Evolutionary conservation across 2,797 vertebrate species (phyloP).

Genomic region (Moxostoma hubbsi): DNA sequence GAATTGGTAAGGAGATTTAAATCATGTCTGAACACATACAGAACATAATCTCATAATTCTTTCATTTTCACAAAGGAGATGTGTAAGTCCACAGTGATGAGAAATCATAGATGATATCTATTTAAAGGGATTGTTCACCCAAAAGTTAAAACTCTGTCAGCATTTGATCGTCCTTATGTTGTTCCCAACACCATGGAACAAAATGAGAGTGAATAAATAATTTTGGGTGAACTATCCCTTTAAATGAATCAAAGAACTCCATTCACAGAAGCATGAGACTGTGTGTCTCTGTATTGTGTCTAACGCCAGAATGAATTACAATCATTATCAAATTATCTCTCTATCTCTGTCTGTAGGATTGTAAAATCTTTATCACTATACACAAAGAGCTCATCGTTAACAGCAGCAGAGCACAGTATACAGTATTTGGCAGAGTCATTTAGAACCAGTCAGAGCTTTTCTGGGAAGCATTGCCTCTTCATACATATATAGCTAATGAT

Average conservation of each 20-base stretch:
- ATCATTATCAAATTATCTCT: conserved; percentile 11
- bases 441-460: conserved; percentile 34
- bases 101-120: too few relatives aligned
- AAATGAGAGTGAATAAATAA: too few relatives aligned
- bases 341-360: conserved; percentile 6
- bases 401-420: background rate
- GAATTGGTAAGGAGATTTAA: conserved; percentile 55
- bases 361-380: conserved; percentile 3
- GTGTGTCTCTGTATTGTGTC: background rate
- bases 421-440: background rate
- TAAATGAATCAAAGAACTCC: background rate
- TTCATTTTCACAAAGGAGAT: too few relatives aligned
- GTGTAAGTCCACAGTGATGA: too few relatives aligned
- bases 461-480: conserved; percentile 14
- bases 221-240: background rate
- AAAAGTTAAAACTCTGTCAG: too few relatives aligned
- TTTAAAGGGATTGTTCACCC: background rate
- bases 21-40: conserved; percentile 2
- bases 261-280: too few relatives aligned
- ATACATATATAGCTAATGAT: conserved; percentile 35
- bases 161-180: too few relatives aligned
- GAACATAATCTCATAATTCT: background rate
- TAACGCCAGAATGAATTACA: background rate
- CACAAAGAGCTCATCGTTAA: conserved; percentile 8
- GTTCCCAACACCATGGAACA: too few relatives aligned